Conservation (phyloP, 2,888 invertebrate species). For the Synanthedon formicaeformis region DNA sequence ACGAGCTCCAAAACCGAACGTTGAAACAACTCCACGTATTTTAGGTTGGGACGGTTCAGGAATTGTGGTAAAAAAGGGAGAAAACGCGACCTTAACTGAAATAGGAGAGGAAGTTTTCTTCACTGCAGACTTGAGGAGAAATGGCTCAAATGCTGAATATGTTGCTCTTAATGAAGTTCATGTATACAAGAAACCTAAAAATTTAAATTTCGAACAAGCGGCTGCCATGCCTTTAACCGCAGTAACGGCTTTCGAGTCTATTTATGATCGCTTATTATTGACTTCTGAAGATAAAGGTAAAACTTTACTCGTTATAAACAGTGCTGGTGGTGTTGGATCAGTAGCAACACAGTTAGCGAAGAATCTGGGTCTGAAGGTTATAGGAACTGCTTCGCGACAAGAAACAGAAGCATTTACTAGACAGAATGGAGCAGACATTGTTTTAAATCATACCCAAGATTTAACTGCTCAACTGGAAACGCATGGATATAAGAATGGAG, state of each 20-base stretch:
- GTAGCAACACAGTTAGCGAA: conserved; percentile 49
- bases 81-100: conserved; percentile 26
- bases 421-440: conserved; percentile 37
- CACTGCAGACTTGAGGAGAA: conserved; percentile 38
- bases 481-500: conserved; percentile 37
- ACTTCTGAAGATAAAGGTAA: conserved; percentile 48
- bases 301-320: conserved; percentile 47
- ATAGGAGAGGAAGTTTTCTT: conserved; percentile 56
- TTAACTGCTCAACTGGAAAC: conserved; percentile 37
- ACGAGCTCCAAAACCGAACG: conserved; percentile 40
- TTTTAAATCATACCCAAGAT: conserved; percentile 44
- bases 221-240: conserved; percentile 54
- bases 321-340: conserved; percentile 56
- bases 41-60: conserved; percentile 59
- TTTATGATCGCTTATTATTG: conserved; percentile 42
- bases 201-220: conserved; percentile 47
- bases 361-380: conserved; percentile 43
- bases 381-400: conserved; percentile 50
- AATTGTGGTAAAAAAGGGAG: conserved; percentile 40
- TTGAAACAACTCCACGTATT: conserved; percentile 37
- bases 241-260: conserved; percentile 45
- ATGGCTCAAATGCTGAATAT: conserved; percentile 52
- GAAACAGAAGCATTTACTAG: conserved; percentile 38
- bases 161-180: conserved; percentile 40
- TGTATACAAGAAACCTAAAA: conserved; percentile 45